Evolutionary conservation across 2,888 invertebrate species (phyloP), one percentile per base, ranked within the genome.

Genomic region (Sesamia inferens): DNA sequence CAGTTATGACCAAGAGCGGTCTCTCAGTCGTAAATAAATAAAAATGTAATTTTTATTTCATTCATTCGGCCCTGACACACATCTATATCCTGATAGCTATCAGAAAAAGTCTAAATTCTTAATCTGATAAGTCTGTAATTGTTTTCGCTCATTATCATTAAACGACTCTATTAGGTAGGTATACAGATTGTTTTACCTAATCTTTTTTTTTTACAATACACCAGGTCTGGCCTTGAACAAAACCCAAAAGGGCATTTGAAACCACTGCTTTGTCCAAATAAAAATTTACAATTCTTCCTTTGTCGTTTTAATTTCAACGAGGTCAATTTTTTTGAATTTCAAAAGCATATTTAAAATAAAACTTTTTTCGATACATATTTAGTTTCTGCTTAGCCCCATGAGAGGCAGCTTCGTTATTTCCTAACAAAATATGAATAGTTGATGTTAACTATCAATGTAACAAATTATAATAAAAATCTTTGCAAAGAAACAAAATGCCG

Each of bases 31-130:
- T 11, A 54, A 42, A 64, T 63, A 31, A 74, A 44, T 63, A 51
- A 67, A 74, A 58, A 13, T 16, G 13, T 0, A 54, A 57, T 16
- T 55, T 76, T 79, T 74, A 62, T 66, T 68, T 61, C 3, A 57
- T 11, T 58, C 3, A 24, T 71, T 47, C 13, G 48, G 8, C 79
- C 79, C n/a, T 77, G 79, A 66, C 79, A 76, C 19, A 81, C 54
- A 77, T 79, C 4, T 31, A 22, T 66, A 79, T 79, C 71, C 76
- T 66, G 79, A 79, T 79, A 47, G 2, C 3, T 80, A 81, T 79
- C 77, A 70, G 65, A 67, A 78, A 76, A 68, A 69, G 54, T 48
- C 14, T 66, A 76, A 68, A 69, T 47, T 48, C 14, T 66, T 44
- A 72, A 77, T 79, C 77, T 68, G 79, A 81, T 77, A 76, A 68